A percentile compares a stretch with the other conserved stretches of the same genome.
Conservation (phyloP, 2,797 vertebrate genomes). For the Pempheris klunzingeri region DNA sequence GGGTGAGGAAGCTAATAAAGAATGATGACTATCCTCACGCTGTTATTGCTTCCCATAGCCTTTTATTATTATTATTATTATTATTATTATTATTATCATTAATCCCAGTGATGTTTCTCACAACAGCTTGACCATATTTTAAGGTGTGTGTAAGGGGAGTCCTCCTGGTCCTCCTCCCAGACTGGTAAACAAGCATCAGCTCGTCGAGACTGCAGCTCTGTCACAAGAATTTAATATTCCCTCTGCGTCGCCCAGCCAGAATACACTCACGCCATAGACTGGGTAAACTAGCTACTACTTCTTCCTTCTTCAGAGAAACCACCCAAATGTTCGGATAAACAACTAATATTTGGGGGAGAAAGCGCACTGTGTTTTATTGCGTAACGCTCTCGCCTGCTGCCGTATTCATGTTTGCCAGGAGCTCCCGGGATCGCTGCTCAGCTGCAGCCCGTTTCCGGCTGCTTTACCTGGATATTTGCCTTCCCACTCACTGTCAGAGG, state of each 20-base stretch:
- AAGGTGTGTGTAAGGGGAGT: constrained; percentile 37
- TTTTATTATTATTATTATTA: too few species aligned
- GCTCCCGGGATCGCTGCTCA: constrained; percentile 39
- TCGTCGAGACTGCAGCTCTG: constrained; percentile 48
- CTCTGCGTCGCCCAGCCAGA: constrained; percentile 26
- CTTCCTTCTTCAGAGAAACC: constrained; percentile 8
- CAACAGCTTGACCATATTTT: neutral
- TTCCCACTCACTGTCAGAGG: constrained; percentile 16
- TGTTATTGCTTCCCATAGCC: neutral
- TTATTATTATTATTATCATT: too few species aligned
- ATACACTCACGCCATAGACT: neutral
- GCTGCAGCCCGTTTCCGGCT: constrained; percentile 43
- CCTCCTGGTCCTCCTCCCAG: constrained; percentile 18
- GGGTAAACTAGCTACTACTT: neutral
- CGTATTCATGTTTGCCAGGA: constrained; percentile 55
- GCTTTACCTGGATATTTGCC: constrained; percentile 22
- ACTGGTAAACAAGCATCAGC: constrained; percentile 65
- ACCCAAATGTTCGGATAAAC: constrained; percentile 53
- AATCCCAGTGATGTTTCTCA: neutral
- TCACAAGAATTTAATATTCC: constrained; percentile 60
- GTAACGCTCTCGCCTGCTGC: constrained; percentile 62
- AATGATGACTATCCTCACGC: neutral
- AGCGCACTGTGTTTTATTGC: constrained; percentile 63
- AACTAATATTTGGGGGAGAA: constrained; percentile 25
- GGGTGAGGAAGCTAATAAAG: neutral